A percentile compares a stretch with the other conserved stretches of the same genome.
phyloP scores from a whole-genome alignment of 2,888 invertebrate genomes.

The Strigamia crassipes region DNA sequence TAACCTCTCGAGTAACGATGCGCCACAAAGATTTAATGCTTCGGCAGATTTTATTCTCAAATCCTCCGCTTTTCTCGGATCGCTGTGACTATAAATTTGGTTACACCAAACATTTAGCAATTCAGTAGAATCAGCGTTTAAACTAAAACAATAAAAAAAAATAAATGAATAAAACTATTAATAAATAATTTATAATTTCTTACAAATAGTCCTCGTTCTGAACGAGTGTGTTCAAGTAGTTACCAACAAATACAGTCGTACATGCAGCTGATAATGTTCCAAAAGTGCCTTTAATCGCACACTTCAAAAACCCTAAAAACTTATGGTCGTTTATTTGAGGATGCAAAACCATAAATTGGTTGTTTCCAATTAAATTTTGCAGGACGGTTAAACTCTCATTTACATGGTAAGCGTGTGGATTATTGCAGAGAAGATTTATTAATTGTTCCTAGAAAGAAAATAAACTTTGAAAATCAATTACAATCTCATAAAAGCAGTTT shows the following conservation, averaged over 20 bases:
- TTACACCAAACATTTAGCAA: not conserved
- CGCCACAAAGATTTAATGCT: not conserved
- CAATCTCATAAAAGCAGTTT: not conserved
- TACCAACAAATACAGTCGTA: not conserved
- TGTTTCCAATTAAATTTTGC: not conserved
- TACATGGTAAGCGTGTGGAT: not conserved
- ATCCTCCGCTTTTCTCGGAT: slow-evolving; percentile 19
- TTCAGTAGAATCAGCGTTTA: not conserved
- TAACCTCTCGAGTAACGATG: not conserved
- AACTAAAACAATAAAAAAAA: not conserved
- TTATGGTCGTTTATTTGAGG: not conserved
- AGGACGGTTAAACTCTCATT: not conserved
- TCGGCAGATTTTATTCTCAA: slow-evolving; percentile 36
- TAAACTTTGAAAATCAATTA: not conserved
- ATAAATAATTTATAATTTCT: not conserved
- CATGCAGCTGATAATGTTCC: not conserved
- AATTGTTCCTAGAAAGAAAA: not conserved
- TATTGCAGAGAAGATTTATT: not conserved
- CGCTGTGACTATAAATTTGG: not conserved
- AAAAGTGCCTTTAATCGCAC: not conserved
- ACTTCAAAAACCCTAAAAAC: not conserved
- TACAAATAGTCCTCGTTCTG: not conserved
- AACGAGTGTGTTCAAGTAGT: not conserved
- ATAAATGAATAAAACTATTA: not conserved
- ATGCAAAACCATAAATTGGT: not conserved